phyloP scores from a whole-genome alignment of 2,888 invertebrate species.

The Melieria picta region DNA sequence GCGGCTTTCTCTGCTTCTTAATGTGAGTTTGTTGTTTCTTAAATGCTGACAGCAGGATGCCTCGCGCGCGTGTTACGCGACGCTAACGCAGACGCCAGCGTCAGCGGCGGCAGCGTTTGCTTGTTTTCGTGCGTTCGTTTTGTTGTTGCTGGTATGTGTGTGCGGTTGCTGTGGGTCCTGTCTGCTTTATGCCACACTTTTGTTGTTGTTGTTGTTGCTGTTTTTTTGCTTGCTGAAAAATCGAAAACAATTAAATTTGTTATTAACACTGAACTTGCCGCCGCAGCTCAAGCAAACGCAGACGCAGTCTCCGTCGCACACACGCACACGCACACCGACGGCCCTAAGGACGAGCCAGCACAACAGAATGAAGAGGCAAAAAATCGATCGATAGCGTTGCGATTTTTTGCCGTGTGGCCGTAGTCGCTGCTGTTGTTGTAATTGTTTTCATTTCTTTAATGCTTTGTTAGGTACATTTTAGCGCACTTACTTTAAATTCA shows the following conservation, averaged over 20 bases:
- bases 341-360: background rate
- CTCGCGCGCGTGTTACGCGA: background rate
- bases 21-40: background rate
- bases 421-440: background rate
- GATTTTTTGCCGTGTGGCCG: background rate
- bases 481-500: too few species aligned
- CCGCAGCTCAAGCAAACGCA: constrained; percentile 17
- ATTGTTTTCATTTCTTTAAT: too few species aligned
- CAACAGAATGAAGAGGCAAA: constrained; percentile 1
- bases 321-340: constrained; percentile 3
- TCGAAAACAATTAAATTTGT: constrained; percentile 59
- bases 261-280: constrained; percentile 54
- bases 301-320: constrained; percentile 4
- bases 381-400: constrained; percentile 31
- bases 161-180: background rate
- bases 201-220: constrained; percentile 8
- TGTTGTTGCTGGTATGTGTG: background rate
- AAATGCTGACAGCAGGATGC: background rate
- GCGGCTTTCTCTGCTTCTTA: background rate
- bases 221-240: constrained; percentile 32
- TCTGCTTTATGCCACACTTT: background rate
- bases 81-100: too few species aligned
- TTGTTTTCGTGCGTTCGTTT: background rate
- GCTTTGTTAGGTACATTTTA: too few species aligned
- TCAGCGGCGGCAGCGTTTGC: background rate